Conservation (phyloP, 1,140 invertebrate genomes). For the Mycetomoellerius zeteki region DNA sequence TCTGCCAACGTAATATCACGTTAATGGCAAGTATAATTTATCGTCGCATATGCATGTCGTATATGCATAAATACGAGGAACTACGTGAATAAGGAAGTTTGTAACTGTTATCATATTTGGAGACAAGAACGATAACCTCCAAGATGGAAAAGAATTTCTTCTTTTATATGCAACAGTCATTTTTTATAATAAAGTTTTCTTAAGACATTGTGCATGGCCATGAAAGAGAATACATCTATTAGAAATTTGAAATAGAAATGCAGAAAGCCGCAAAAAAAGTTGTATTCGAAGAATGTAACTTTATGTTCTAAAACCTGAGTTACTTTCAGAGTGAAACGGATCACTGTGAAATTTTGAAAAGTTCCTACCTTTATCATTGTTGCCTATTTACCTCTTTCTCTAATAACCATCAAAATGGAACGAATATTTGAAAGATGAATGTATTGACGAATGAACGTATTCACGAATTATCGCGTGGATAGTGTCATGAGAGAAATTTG, state of each 20-base stretch:
- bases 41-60: slow-evolving; percentile 1
- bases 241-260: not conserved
- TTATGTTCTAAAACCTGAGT: not conserved
- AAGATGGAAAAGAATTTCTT: not conserved
- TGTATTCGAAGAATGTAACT: not conserved
- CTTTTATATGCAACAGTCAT: not conserved
- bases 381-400: not conserved
- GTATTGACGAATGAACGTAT: too few species aligned
- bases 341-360: slow-evolving; percentile 75
- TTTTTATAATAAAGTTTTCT: not conserved
- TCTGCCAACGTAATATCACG: not conserved
- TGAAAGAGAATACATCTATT: not conserved
- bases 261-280: not conserved
- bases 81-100: slow-evolving; percentile 13
- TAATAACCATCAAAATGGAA: slow-evolving; percentile 80
- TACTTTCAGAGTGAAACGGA: not conserved
- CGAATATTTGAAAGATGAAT: slow-evolving; percentile 82
- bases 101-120: not conserved
- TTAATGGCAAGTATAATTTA: slow-evolving; percentile 23
- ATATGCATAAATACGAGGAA: slow-evolving; percentile 19
- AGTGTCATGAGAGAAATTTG: slow-evolving; percentile 67
- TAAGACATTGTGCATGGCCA: not conserved
- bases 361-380: slow-evolving; percentile 51
- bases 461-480: slow-evolving; percentile 50
- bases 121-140: not conserved